Evolutionary conservation across 2,113 vertebrate species (phyloP).

Genomic region (Epinephelus lanceolatus): DNA sequence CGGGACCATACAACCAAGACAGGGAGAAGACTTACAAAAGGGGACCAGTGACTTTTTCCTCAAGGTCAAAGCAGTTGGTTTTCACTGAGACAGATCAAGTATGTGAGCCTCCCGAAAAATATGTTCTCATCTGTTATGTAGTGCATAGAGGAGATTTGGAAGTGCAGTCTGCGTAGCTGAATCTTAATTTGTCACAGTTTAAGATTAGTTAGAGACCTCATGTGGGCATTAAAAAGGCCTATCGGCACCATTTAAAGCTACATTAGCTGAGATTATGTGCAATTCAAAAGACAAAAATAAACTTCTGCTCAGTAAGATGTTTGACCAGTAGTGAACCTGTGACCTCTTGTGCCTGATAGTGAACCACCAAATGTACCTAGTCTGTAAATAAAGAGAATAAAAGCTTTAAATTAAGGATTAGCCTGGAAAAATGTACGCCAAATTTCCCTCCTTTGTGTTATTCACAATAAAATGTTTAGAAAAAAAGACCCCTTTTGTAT

Average conservation of each 20-base stretch:
- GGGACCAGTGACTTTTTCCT: conserved; percentile 52
- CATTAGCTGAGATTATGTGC: conserved; percentile 38
- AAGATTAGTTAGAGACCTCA: conserved; percentile 49
- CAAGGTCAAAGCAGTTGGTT: conserved; percentile 76
- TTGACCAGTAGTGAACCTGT: conserved; percentile 1
- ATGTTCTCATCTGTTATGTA: conserved; percentile 26
- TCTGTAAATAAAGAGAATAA: not conserved
- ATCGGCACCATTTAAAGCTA: conserved; percentile 37
- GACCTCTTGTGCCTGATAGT: not conserved
- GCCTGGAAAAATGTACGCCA: not conserved
- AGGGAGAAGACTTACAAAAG: conserved; percentile 55
- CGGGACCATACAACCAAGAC: conserved; percentile 47
- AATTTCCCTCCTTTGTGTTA: not conserved
- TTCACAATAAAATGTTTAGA: not conserved
- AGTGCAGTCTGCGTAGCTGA: conserved; percentile 20
- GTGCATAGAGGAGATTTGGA: conserved; percentile 42
- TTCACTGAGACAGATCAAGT: conserved; percentile 46
- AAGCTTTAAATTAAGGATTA: not conserved
- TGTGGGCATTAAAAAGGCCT: conserved; percentile 29
- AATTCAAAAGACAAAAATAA: conserved; percentile 28
- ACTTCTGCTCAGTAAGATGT: not conserved
- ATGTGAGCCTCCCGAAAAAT: conserved; percentile 32
- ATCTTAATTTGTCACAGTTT: conserved; percentile 65
- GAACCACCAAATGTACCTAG: not conserved
- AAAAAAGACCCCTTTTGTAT: not conserved